These are phyloP conservation scores for Antheraea mylitta DNA, from an alignment of 1,140 invertebrate genomes.

Conservation along the genomic window DNA sequence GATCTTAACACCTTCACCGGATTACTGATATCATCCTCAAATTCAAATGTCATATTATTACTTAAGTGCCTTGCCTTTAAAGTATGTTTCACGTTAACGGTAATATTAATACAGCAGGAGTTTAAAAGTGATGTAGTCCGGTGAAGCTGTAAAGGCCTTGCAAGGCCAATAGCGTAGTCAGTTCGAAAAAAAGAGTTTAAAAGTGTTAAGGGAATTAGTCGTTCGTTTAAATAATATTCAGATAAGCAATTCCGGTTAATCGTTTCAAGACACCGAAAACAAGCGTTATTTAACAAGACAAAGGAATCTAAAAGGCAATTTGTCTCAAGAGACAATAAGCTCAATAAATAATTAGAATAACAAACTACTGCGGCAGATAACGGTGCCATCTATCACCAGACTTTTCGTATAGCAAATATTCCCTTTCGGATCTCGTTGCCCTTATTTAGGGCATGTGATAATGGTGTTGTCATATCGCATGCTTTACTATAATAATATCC, in stretches of 20 bases:
- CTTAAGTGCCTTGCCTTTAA: too few relatives aligned
- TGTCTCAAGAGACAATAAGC: conserved; percentile 2
- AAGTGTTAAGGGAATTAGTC: too few relatives aligned
- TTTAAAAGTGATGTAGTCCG: too few relatives aligned
- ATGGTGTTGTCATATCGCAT: not conserved
- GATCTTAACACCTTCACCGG: too few relatives aligned
- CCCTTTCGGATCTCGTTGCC: not conserved
- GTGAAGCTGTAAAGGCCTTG: too few relatives aligned
- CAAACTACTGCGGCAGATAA: conserved; percentile 8
- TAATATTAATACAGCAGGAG: too few relatives aligned
- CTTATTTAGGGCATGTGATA: conserved; percentile 1
- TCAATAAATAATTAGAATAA: conserved; percentile 14
- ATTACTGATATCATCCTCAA: too few relatives aligned
- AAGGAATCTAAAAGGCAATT: conserved; percentile 7
- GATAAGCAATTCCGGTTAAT: not conserved
- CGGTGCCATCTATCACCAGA: conserved; percentile 12
- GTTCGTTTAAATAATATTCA: too few relatives aligned
- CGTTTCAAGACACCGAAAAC: not conserved
- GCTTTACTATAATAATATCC: not conserved
- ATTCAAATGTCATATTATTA: too few relatives aligned
- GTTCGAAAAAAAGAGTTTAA: too few relatives aligned
- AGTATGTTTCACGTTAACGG: too few relatives aligned
- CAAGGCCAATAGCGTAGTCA: too few relatives aligned
- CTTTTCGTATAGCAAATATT: conserved; percentile 6
- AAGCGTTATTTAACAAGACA: conserved; percentile 7